Conservation (phyloP, 1,140 invertebrate species). For the Spodoptera frugiperda region DNA sequence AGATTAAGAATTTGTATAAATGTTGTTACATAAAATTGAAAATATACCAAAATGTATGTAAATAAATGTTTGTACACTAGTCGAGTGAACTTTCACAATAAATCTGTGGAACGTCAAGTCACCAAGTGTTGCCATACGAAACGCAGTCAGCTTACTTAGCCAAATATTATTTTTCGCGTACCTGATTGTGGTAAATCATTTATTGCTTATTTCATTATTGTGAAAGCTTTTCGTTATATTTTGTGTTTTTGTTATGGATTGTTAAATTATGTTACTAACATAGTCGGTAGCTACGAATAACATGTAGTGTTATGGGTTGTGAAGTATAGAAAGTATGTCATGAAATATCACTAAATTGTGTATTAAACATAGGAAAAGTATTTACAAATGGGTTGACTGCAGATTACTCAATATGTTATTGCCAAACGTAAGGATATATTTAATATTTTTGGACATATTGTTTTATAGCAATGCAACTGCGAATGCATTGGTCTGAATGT, state of each 20-base stretch:
- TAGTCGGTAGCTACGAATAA: slow-evolving; percentile 47
- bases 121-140: slow-evolving; percentile 44
- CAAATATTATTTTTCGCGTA: slow-evolving; percentile 62
- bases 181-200: slow-evolving; percentile 57
- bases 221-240: slow-evolving; percentile 52
- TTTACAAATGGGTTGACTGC: slow-evolving; percentile 34
- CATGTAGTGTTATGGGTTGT: slow-evolving; percentile 47
- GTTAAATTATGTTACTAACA: slow-evolving; percentile 52
- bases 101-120: slow-evolving; percentile 15
- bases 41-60: background rate
- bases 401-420: slow-evolving; percentile 29
- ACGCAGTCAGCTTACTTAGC: slow-evolving; percentile 53
- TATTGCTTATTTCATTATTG: slow-evolving; percentile 34
- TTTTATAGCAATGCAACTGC: slow-evolving; percentile 21
- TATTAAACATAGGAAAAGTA: slow-evolving; percentile 36
- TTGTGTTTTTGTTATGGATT: slow-evolving; percentile 58
- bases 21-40: background rate
- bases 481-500: slow-evolving; percentile 10
- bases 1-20: background rate
- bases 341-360: slow-evolving; percentile 40
- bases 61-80: background rate
- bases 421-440: slow-evolving; percentile 50
- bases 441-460: slow-evolving; percentile 39
- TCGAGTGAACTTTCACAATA: slow-evolving; percentile 10
- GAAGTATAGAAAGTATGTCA: slow-evolving; percentile 42